Evolutionary conservation across 2,888 invertebrate genomes (phyloP).

Genomic region (Apotomis capreana): DNA sequence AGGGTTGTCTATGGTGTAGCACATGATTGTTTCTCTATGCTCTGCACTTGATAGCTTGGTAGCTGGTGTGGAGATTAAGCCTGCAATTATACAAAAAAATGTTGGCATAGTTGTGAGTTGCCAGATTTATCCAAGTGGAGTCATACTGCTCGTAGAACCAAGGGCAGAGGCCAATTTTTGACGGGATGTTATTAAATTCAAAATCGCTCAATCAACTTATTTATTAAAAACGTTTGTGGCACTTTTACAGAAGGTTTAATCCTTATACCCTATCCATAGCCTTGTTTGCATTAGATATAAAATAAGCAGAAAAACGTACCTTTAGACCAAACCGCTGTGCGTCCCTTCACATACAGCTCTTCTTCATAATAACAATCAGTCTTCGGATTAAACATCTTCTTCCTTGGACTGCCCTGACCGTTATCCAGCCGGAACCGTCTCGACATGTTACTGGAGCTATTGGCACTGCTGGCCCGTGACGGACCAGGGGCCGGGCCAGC

Average conservation of each 20-base stretch:
- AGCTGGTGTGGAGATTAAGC: constrained; percentile 79
- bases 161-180: too few species aligned
- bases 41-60: constrained; percentile 79
- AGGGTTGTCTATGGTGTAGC: constrained; percentile 92
- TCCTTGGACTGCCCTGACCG: constrained; percentile 51
- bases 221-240: too few species aligned
- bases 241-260: too few species aligned
- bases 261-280: too few species aligned
- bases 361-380: constrained; percentile 87
- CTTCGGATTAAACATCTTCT: constrained; percentile 66
- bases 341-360: constrained; percentile 93
- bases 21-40: constrained; percentile 84
- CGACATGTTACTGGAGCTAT: constrained; percentile 76
- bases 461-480: constrained; percentile 70
- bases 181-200: too few species aligned
- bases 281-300: too few species aligned
- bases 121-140: too few species aligned
- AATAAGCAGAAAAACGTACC: constrained; percentile 60
- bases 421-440: constrained; percentile 71
- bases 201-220: too few species aligned
- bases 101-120: too few species aligned
- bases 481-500: constrained; percentile 50
- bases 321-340: constrained; percentile 92
- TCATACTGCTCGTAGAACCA: too few species aligned
- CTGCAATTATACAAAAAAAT: constrained; percentile 54